Evolutionary conservation across 2,797 vertebrate species (phyloP).

Genomic region (Danio choprae): DNA sequence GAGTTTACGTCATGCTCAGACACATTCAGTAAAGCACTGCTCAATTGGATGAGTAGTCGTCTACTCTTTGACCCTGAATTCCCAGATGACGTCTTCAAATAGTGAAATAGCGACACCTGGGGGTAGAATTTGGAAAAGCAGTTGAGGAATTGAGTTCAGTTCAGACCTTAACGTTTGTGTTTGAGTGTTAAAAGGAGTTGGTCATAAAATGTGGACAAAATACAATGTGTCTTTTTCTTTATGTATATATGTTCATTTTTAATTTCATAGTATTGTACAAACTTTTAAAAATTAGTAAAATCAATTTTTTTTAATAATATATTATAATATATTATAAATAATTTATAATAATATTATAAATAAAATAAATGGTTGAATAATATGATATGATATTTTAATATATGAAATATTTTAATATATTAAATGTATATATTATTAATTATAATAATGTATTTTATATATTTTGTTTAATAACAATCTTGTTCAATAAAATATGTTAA

Average conservation of each 20-base stretch:
- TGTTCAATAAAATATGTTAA: too few species aligned
- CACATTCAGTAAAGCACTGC: constrained; percentile 36
- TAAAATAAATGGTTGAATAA: too few species aligned
- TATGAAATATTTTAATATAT: too few species aligned
- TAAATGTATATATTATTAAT: too few species aligned
- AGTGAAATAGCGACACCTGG: constrained; percentile 68
- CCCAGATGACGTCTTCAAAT: constrained; percentile 52
- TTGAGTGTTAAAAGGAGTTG: neutral
- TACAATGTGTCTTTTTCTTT: too few species aligned
- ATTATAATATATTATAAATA: neutral
- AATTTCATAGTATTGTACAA: neutral
- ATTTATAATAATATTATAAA: too few species aligned
- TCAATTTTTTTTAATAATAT: neutral
- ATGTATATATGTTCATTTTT: neutral
- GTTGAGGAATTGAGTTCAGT: neutral
- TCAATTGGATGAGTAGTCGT: constrained; percentile 52
- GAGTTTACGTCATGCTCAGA: constrained; percentile 14
- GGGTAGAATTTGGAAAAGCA: constrained; percentile 51
- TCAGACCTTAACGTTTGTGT: neutral
- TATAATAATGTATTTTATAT: too few species aligned
- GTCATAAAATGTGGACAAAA: too few species aligned
- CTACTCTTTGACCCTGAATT: constrained; percentile 53
- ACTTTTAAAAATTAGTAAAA: neutral
- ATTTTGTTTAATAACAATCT: too few species aligned
- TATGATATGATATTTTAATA: too few species aligned